Evolutionary conservation across 2,113 vertebrate species (phyloP).

Genomic region (Triplophysa tibetana): DNA sequence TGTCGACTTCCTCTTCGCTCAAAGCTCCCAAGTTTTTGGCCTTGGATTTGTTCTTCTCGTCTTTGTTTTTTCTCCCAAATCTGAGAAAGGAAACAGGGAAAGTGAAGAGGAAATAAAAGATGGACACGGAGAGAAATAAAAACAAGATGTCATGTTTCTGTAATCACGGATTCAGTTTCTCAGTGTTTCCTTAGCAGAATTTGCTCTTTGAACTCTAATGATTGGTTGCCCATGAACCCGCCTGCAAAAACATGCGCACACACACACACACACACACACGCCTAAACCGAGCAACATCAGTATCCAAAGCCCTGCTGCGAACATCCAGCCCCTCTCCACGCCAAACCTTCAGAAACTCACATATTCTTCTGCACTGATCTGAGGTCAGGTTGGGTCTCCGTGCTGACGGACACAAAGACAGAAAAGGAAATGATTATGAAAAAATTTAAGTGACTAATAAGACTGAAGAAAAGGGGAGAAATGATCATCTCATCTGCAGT

Average conservation of each 20-base stretch:
- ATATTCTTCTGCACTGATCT: constrained; percentile 35
- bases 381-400: constrained; percentile 17
- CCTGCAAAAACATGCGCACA: constrained; percentile 32
- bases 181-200: constrained; percentile 24
- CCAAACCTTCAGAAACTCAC: constrained; percentile 34
- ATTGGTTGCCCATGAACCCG: constrained; percentile 33
- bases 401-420: constrained; percentile 36
- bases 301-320: not conserved
- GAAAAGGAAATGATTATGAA: not conserved
- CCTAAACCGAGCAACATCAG: constrained; percentile 3
- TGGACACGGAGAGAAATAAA: not conserved
- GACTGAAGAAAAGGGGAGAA: not conserved
- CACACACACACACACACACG: not conserved
- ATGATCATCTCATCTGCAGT: not conserved
- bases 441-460: constrained; percentile 8
- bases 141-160: not conserved
- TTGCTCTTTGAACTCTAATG: constrained; percentile 14
- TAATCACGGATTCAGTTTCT: not conserved
- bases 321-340: constrained; percentile 13
- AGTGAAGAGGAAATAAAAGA: not conserved
- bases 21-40: constrained; percentile 66
- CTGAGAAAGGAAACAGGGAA: constrained; percentile 63
- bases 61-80: constrained; percentile 93
- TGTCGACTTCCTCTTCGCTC: constrained; percentile 85
- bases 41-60: constrained; percentile 79